Evolutionary conservation across 2,888 invertebrate genomes (phyloP).

Genomic region (Synanthedon vespiformis): DNA sequence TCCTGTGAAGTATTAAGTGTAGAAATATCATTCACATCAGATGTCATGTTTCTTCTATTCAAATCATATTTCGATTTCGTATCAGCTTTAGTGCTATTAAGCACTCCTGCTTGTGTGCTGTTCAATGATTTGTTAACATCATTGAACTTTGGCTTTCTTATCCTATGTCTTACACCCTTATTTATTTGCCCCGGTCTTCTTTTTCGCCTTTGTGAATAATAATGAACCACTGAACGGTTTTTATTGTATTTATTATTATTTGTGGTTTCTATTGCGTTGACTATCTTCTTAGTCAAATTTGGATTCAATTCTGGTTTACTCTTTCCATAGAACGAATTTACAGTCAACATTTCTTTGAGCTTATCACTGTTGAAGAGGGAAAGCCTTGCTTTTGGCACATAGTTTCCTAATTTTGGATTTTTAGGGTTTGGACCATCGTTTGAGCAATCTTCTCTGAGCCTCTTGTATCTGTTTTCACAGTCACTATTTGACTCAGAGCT

Average conservation of each 20-base stretch:
- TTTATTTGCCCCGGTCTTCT: slow-evolving; percentile 73
- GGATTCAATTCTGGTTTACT: slow-evolving; percentile 47
- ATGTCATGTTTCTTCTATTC: slow-evolving; percentile 14
- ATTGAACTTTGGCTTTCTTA: slow-evolving; percentile 71
- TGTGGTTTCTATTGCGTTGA: slow-evolving; percentile 40
- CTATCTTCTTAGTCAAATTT: slow-evolving; percentile 35
- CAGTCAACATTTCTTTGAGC: slow-evolving; percentile 59
- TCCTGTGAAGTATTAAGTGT: slow-evolving; percentile 44
- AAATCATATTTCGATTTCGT: slow-evolving; percentile 12
- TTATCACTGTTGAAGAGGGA: slow-evolving; percentile 56
- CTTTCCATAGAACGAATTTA: slow-evolving; percentile 71
- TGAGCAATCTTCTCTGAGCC: slow-evolving; percentile 44
- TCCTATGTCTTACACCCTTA: slow-evolving; percentile 74
- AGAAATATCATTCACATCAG: slow-evolving; percentile 12
- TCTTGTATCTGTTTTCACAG: slow-evolving; percentile 49
- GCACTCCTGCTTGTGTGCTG: too few species aligned
- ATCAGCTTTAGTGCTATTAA: slow-evolving; percentile 1
- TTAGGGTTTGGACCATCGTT: slow-evolving; percentile 45
- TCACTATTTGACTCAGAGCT: slow-evolving; percentile 50
- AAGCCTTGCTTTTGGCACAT: slow-evolving; percentile 51
- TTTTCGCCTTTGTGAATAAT: slow-evolving; percentile 32
- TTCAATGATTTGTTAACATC: slow-evolving; percentile 22
- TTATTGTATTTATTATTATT: slow-evolving; percentile 25
- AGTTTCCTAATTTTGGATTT: slow-evolving; percentile 41
- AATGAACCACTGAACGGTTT: slow-evolving; percentile 29